These are phyloP conservation scores for Chironomus striatipennis DNA, from an alignment of 1,140 invertebrate genomes.

Conservation along the genomic window DNA sequence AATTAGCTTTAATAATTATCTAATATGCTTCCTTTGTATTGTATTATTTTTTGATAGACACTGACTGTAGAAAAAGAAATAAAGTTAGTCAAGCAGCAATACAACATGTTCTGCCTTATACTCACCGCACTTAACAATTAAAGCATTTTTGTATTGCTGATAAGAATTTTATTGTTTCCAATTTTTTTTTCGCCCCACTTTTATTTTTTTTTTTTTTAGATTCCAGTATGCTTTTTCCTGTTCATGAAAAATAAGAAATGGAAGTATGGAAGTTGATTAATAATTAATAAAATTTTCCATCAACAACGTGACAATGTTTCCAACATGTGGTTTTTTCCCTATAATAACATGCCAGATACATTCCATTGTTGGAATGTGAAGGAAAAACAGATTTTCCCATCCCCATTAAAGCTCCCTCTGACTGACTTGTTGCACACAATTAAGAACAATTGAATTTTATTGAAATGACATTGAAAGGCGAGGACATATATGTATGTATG, in stretches of 20 bases:
- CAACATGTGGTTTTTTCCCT: neutral
- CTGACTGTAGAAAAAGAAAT: neutral
- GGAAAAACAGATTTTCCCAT: neutral
- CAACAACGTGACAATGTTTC: neutral
- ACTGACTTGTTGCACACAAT: slow-evolving; percentile 5
- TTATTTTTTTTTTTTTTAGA: neutral
- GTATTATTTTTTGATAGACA: neutral
- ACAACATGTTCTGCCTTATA: neutral
- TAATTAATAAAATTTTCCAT: neutral
- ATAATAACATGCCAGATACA: neutral
- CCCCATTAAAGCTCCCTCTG: neutral
- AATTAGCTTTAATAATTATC: neutral
- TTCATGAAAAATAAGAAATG: neutral
- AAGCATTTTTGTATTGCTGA: slow-evolving; percentile 21
- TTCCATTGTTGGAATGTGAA: neutral
- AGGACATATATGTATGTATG: neutral
- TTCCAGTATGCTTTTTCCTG: neutral
- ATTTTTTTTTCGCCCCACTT: neutral
- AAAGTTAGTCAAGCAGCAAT: neutral
- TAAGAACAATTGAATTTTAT: neutral
- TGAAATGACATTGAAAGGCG: slow-evolving; percentile 1
- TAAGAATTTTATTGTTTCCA: slow-evolving; percentile 19
- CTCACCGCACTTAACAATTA: slow-evolving; percentile 15
- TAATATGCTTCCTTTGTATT: neutral
- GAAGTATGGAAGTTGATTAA: neutral